Evolutionary conservation across 1,140 invertebrate genomes (phyloP), one percentile per base, ranked within the genome.

Genomic region (Pogonognathellus flavescens): DNA sequence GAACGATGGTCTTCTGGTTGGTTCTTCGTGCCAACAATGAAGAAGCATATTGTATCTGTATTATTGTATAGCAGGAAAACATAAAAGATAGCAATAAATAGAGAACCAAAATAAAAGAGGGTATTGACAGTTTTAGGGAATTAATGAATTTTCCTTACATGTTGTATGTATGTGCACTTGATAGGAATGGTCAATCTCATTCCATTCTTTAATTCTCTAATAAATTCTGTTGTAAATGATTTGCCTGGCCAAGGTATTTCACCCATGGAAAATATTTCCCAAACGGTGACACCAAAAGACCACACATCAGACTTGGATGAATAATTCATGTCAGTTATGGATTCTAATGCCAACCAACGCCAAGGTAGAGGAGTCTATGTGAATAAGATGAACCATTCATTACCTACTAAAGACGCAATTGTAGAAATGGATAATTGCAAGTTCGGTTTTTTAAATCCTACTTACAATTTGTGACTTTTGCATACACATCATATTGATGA

Each of bases 211-310:
- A 72, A 72, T 41, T 72, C 41, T 10, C n/a, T 72, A 8, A 25
- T 22, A 49, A 72, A 72, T 72, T 72, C 66, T 1, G 41, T 16
- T 3, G 20, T 14, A 9, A 72, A 72, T 5, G 11, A 41, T 49
- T 41, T 31, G 9, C 41, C 14, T 4, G 22, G 13, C 66, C 22
- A 72, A 8, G 66, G 66, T 14, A 41, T 31, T 49, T 82, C 25
- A 41, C 81, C 25, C 31, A 80, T 20, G 13, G 76, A 80, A 53
- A 80, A 80, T n/a, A 80, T 80, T 80, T 80, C 76, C 76, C 76
- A 80, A 62, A 60, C 50, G 10, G 53, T 59, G 0, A 82, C 55
- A n/a, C n/a, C n/a, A n/a, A n/a, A n/a, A n/a, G n/a, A n/a, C n/a
- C n/a, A n/a, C n/a, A n/a, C n/a, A n/a, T 82, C 81, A 20, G 81